Evolutionary conservation across 2,888 invertebrate genomes (phyloP).

Genomic region (Osmoderma eremita): DNA sequence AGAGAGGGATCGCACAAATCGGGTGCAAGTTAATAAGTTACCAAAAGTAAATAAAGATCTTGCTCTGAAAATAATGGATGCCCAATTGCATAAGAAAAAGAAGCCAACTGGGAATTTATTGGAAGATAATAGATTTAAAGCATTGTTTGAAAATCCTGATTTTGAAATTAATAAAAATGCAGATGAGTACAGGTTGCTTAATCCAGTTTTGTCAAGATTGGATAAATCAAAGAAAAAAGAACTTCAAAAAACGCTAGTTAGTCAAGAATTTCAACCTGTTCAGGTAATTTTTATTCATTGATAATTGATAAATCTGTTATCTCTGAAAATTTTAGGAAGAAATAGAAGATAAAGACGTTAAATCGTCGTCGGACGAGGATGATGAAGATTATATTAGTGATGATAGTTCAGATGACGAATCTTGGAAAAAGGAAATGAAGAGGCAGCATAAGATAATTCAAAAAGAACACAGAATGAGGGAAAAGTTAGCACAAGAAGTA

Average conservation of each 20-base stretch:
- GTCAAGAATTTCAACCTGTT: slow-evolving; percentile 67
- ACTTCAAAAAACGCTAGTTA: slow-evolving; percentile 67
- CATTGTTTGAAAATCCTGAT: slow-evolving; percentile 90
- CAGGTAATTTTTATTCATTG: slow-evolving; percentile 55
- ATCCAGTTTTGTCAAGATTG: slow-evolving; percentile 87
- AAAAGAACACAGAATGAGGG: slow-evolving; percentile 64
- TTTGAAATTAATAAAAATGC: slow-evolving; percentile 89
- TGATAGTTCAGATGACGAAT: slow-evolving; percentile 79
- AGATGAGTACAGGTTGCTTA: slow-evolving; percentile 87
- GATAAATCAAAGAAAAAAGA: slow-evolving; percentile 77
- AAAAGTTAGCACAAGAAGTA: slow-evolving; percentile 58
- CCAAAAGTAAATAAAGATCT: slow-evolving; percentile 91
- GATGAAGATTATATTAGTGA: slow-evolving; percentile 49
- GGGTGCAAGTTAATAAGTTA: slow-evolving; percentile 81
- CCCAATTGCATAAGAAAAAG: slow-evolving; percentile 68
- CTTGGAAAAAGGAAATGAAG: slow-evolving; percentile 83
- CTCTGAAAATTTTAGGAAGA: slow-evolving; percentile 56
- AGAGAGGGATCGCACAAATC: slow-evolving; percentile 82
- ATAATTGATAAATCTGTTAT: neutral
- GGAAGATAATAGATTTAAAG: slow-evolving; percentile 89
- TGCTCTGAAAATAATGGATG: slow-evolving; percentile 84
- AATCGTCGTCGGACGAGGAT: slow-evolving; percentile 23
- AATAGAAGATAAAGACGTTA: slow-evolving; percentile 59
- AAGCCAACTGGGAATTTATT: slow-evolving; percentile 72
- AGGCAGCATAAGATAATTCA: slow-evolving; percentile 76